Base-by-base conservation (phyloP, 2,797 vertebrate genomes). In the Emydoidea blandingii region DNA sequence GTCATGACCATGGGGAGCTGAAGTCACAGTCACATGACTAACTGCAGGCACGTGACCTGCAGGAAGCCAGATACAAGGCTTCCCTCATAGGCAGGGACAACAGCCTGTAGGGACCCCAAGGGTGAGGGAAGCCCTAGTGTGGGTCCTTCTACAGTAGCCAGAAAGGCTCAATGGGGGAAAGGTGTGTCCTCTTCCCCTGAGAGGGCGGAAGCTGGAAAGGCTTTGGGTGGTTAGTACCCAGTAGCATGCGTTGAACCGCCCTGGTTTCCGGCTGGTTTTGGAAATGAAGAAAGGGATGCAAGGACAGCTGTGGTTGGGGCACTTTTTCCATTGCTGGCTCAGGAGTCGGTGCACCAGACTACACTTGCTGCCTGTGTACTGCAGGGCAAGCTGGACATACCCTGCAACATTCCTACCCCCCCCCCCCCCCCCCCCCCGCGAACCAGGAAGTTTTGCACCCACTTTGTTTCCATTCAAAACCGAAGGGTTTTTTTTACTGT, bases 381-480 rank as follows among this genome's bases (percentile, higher is more conserved):
- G 57, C 57, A 62, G 12, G 27, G 29, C 57, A 50, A 50, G 50
- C 50, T 50, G 50, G 50, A 50, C 50, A 16, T 5, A 50, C 50
- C 15, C 15, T 50, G 15, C 50, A 50, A 50, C 50, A 16, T 50
- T 50, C 50, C 50, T 16, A 1, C 50, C 5, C 41, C 5, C 5
- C 12, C 49, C 49, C 14, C 2, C 47, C 7, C 50, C 1, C 1
- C 9, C 9, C 8, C n/a, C 25, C 27, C 10, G 4, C 12, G 27
- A 31, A 14, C 5, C 18, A 10, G 65, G n/a, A 72, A 72, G 37
- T 72, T 72, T 12, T 72, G 65, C n/a, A 41, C 19, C 34, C 19
- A 8, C 65, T 72, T 21, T 12, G 18, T 72, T 23, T 23, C n/a
- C 37, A 10, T 11, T 72, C 65, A 23, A 41, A 37, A 72, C 8